Base-by-base conservation (phyloP, 2,113 vertebrate genomes). In the Tachysurus vachellii region DNA sequence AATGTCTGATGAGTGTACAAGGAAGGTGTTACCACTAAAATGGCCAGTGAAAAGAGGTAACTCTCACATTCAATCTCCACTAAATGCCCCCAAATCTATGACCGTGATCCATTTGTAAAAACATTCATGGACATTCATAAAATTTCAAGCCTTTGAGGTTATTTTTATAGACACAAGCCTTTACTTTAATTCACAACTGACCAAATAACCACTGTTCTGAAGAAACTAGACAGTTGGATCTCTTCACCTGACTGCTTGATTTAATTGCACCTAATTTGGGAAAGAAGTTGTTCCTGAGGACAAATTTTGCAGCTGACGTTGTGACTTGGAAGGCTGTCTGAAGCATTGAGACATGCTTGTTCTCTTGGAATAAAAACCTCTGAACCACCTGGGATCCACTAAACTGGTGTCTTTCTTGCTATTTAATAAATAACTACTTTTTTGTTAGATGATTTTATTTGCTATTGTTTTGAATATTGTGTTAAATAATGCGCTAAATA, bases 171-270 rank as follows among this genome's bases (percentile, higher is more conserved):
- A 47, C 53, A 80, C 50, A 36, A 56, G 61, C 85, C 36, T 71
- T 71, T 50, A 23, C 79, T 86, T 86, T 21, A 86, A 86, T 86
- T n/a, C 14, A 73, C 79, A 71, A 12, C 42, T 73, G 85, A 83
- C 81, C 80, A 77, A 88, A 80, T 82, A 85, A 64, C 42, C 44
- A 84, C 77, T 87, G 68, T 81, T 85, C 61, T 61, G 54, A 28
- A 3, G 31, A 42, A 61, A 82, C 31, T 59, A 64, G 83, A 61
- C 80, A 83, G 71, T 82, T 79, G 73, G 57, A 61, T 71, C 42
- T 82, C 85, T 89, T 83, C 85, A 88, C 89, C 89, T 89, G 86
- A 28, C 57, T 88, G 86, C 87, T 59, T 89, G 80, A 86, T 47
- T 88, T 89, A 88, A 89, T 89, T 88, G 85, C 53, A 42, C 64